These are phyloP conservation scores for Erebia epiphron DNA, from an alignment of 2,888 invertebrate genomes.

Conservation along the genomic window DNA sequence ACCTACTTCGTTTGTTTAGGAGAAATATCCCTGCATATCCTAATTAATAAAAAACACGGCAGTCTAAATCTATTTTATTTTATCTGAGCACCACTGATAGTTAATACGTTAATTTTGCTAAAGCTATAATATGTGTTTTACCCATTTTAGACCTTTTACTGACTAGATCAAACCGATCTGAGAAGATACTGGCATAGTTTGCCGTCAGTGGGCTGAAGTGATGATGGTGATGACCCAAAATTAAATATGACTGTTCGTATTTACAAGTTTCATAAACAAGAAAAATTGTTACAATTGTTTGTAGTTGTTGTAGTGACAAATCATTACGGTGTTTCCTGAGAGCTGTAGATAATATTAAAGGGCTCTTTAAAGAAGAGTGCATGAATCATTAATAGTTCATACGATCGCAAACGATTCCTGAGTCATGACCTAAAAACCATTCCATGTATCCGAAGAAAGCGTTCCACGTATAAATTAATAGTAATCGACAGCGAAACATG, in stretches of 20 bases:
- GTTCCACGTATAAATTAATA: constrained; percentile 22
- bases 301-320: too few species aligned
- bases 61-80: too few species aligned
- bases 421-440: constrained; percentile 21
- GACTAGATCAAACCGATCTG: too few species aligned
- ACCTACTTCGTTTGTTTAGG: too few species aligned
- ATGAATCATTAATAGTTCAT: constrained; percentile 12
- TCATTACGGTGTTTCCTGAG: neutral
- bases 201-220: neutral
- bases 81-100: too few species aligned
- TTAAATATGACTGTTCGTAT: too few species aligned
- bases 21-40: too few species aligned
- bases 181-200: too few species aligned
- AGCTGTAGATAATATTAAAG: neutral
- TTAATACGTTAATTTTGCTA: too few species aligned
- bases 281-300: neutral
- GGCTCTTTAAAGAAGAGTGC: constrained; percentile 4
- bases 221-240: neutral
- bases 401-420: constrained; percentile 11
- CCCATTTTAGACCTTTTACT: too few species aligned
- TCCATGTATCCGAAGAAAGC: constrained; percentile 10
- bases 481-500: constrained; percentile 23
- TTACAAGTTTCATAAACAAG: neutral
- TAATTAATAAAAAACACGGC: too few species aligned
- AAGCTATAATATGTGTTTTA: too few species aligned